A percentile compares a stretch with the other conserved stretches of the same genome.
These are phyloP conservation scores for Troglohyphantes excavatus DNA, from an alignment of 2,888 invertebrate species.

Conservation along the genomic window DNA sequence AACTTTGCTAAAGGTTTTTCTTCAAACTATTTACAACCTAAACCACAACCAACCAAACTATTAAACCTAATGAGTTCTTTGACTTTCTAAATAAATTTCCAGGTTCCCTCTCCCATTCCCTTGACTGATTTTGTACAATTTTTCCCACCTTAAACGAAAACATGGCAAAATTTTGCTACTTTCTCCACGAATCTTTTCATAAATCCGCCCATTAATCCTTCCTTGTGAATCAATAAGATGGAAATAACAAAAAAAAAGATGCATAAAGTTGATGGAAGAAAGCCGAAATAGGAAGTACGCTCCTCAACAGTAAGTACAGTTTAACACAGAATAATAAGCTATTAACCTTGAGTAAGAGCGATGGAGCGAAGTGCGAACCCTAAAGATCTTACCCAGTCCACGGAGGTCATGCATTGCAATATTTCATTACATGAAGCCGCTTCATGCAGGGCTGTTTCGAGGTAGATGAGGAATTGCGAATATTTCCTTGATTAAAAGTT, in stretches of 20 bases:
- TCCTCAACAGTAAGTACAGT: constrained; percentile 6
- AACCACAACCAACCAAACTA: too few species aligned
- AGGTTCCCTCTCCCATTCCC: neutral
- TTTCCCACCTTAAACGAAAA: neutral
- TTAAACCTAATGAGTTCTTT: neutral
- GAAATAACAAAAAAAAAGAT: neutral
- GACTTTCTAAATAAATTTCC: neutral
- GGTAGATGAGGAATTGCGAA: too few species aligned
- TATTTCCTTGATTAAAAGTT: too few species aligned
- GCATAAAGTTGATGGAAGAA: constrained; percentile 3
- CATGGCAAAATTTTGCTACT: neutral
- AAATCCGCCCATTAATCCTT: neutral
- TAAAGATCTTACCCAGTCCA: neutral
- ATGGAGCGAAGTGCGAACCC: constrained; percentile 31
- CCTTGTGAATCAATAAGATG: neutral
- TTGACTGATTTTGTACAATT: neutral
- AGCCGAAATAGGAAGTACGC: constrained; percentile 19
- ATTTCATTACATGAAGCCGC: neutral
- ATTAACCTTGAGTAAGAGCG: constrained; percentile 61
- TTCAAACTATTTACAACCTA: too few species aligned
- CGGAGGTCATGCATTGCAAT: constrained; percentile 26
- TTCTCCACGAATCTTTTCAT: neutral
- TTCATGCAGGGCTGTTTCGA: too few species aligned
- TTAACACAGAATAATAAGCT: constrained; percentile 59
- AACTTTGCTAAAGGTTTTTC: too few species aligned